Evolutionary conservation across 2,113 vertebrate genomes (phyloP).

Genomic region (Procapra przewalskii): DNA sequence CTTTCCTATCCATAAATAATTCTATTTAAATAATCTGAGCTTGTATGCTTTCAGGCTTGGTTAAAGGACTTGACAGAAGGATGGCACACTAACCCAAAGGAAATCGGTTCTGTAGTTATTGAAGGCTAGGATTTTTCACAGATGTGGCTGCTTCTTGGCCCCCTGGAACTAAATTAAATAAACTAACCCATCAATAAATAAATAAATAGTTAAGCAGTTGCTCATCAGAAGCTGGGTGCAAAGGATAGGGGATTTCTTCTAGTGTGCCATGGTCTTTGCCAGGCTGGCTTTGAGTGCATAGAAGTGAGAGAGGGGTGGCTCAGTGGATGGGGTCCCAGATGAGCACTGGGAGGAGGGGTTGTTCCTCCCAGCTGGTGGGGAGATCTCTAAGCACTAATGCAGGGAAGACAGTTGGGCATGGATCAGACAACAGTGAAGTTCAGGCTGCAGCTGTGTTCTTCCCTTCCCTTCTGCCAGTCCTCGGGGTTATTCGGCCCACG

Average conservation of each 20-base stretch:
- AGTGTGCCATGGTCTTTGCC: background rate
- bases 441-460: background rate
- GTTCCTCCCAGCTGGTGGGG: background rate
- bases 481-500: background rate
- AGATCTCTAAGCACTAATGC: background rate
- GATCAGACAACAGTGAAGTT: background rate
- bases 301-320: background rate
- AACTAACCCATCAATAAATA: constrained; percentile 36
- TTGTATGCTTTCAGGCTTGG: background rate
- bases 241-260: background rate
- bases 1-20: constrained; percentile 3
- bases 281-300: background rate
- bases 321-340: no score
- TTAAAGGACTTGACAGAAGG: background rate
- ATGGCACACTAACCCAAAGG: background rate
- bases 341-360: background rate
- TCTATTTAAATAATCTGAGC: background rate
- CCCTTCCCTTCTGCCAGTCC: background rate
- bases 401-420: background rate
- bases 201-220: constrained; percentile 50
- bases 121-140: background rate
- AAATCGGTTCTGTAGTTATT: background rate
- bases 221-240: background rate
- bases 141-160: background rate
- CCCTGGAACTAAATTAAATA: constrained; percentile 54